Evolutionary conservation across 2,888 invertebrate species (phyloP).

Genomic region (Labia minor): DNA sequence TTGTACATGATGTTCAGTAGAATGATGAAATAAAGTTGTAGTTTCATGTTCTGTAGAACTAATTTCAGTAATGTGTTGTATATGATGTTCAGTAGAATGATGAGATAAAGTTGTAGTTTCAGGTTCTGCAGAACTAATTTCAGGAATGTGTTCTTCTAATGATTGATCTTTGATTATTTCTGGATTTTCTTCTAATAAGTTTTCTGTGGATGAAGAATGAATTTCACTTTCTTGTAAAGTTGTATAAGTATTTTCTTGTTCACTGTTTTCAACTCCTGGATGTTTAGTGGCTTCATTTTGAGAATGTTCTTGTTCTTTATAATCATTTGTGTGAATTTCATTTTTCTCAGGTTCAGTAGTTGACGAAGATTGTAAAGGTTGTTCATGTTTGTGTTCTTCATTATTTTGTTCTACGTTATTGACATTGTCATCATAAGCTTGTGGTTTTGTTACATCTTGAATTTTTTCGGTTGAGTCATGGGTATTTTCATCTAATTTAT

Average conservation of each 20-base stretch:
- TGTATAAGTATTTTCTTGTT: not conserved
- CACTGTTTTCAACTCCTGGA: not conserved
- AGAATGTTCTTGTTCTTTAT: slow-evolving; percentile 13
- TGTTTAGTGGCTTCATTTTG: slow-evolving; percentile 8
- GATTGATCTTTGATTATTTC: slow-evolving; percentile 19
- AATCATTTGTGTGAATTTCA: not conserved
- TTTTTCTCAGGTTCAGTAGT: not conserved
- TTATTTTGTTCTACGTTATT: slow-evolving; percentile 8
- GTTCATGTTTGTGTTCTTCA: not conserved
- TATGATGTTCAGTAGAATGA: slow-evolving; percentile 17
- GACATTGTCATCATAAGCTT: not conserved
- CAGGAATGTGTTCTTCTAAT: not conserved
- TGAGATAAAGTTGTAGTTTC: slow-evolving; percentile 18
- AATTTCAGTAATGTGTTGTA: slow-evolving; percentile 5
- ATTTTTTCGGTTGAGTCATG: not conserved
- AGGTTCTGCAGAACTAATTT: too few species aligned
- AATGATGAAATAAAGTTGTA: slow-evolving; percentile 19
- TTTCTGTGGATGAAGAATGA: not conserved
- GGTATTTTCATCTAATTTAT: not conserved
- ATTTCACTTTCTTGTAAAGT: too few species aligned
- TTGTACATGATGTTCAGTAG: slow-evolving; percentile 15
- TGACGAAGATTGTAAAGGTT: not conserved
- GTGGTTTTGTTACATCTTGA: not conserved
- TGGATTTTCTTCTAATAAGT: not conserved
- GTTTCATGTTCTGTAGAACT: too few species aligned